These are phyloP conservation scores for Rotaria macrura DNA, from an alignment of 2,888 invertebrate genomes.

Conservation along the genomic window DNA sequence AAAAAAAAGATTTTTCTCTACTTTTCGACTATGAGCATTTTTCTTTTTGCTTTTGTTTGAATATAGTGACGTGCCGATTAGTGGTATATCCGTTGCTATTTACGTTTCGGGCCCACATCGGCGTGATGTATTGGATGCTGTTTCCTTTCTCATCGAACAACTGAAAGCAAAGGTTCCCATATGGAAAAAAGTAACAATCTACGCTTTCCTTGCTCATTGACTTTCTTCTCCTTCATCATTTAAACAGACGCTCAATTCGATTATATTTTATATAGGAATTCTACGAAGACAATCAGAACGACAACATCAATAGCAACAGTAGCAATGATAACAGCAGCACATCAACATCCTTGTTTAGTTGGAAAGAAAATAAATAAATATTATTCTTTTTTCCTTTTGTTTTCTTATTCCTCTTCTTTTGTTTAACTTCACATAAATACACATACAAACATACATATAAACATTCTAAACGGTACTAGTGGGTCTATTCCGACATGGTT, in stretches of 20 bases:
- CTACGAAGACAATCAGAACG: not conserved
- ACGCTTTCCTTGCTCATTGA: not conserved
- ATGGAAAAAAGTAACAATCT: not conserved
- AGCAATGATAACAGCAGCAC: not conserved
- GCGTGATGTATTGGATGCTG: conserved; percentile 5
- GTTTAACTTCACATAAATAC: not conserved
- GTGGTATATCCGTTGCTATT: not conserved
- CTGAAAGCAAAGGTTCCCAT: not conserved
- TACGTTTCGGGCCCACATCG: conserved; percentile 10
- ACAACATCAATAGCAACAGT: not conserved
- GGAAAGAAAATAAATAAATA: not conserved
- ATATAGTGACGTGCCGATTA: not conserved
- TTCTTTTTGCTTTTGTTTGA: not conserved
- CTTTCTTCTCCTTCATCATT: not conserved
- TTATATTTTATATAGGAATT: not conserved
- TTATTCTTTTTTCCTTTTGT: too few species aligned
- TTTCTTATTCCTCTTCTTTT: not conserved
- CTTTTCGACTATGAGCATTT: not conserved
- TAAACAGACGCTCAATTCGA: not conserved
- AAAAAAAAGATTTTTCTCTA: not conserved
- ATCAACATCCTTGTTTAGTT: not conserved
- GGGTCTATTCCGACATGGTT: not conserved
- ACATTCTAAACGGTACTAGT: not conserved
- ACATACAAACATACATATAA: not conserved
- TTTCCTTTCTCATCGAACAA: not conserved